Percentiles rank a stretch among this genome's conserved stretches.
phyloP scores from a whole-genome alignment of 2,113 vertebrate genomes.

The Actenoides lindsayi region DNA sequence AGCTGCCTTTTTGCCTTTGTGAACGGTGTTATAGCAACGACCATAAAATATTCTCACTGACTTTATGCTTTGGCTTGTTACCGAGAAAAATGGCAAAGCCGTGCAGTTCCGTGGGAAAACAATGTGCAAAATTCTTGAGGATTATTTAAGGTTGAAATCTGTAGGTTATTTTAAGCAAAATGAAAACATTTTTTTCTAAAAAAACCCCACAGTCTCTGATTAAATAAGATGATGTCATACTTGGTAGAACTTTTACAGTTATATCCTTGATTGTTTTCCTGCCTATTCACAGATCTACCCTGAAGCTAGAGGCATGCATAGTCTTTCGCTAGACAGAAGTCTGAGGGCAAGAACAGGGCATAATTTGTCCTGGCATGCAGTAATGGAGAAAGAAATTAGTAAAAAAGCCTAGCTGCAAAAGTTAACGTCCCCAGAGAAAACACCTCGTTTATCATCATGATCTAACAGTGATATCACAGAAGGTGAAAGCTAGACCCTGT shows the following conservation, averaged over 20 bases:
- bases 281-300: not conserved
- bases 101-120: not conserved
- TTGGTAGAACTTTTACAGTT: not conserved
- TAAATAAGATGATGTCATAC: not conserved
- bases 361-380: not conserved
- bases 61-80: not conserved
- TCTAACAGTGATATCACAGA: not conserved
- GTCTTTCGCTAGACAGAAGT: not conserved
- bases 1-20: not conserved
- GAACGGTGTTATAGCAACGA: not conserved
- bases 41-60: not conserved
- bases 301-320: not conserved
- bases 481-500: not conserved
- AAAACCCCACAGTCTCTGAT: not conserved
- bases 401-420: not conserved
- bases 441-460: rapidly evolving
- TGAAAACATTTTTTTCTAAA: not conserved
- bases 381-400: not conserved
- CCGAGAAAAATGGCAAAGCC: not conserved
- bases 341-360: not conserved
- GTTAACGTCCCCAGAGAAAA: not conserved
- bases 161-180: not conserved
- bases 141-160: not conserved
- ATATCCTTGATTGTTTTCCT: not conserved
- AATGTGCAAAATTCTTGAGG: not conserved